Base-by-base conservation (phyloP, 2,797 vertebrate species). In the Sebastes umbrosus region DNA sequence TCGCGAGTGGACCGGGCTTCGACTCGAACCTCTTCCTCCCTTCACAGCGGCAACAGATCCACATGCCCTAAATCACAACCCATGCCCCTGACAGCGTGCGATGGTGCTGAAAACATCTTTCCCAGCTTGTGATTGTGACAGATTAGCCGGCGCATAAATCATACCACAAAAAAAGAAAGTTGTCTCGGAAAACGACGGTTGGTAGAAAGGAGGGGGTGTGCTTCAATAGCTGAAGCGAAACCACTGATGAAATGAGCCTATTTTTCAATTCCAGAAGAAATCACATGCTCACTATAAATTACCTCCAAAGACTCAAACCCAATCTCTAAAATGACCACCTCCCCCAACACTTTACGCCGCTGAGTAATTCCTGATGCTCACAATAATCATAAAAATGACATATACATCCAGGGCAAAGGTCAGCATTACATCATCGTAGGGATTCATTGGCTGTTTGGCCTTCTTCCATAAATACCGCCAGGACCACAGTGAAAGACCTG, bases 21-120 rank as follows among this genome's bases (percentile, higher is more conserved):
- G 6, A 77, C 54, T 76, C 34, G 50, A 79, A 84, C 78, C 60
- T 34, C 78, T 83, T 87, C 86, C 83, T 87, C 85, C 88, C 90
- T 27, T 86, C 83, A 84, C 89, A 89, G 91, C 84, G 4, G 84
- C 70, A 39, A 12, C 80, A 57, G 73, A 86, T 77, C 86, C 78
- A 70, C 58, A 71, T 55, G 84, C 69, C 84, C 79, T 94, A 94
- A 94, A 95, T 93, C 94, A 92, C 77, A 31, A 63, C 5, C 57
- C 39, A 20, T 68, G 83, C 57, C 59, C 90, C 29, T 81, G 92
- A 94, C 91, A 92, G 93, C 70, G 75, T 88, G 90, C 79, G 82
- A 87, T 91, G 93, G 92, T 77, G 93, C 90, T 90, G 90, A 90
- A 94, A 93, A 94, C 87, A 71, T 85, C 73, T 90, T 89, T 93